phyloP scores from a whole-genome alignment of 2,113 vertebrate species.

The Tauraco erythrolophus region DNA sequence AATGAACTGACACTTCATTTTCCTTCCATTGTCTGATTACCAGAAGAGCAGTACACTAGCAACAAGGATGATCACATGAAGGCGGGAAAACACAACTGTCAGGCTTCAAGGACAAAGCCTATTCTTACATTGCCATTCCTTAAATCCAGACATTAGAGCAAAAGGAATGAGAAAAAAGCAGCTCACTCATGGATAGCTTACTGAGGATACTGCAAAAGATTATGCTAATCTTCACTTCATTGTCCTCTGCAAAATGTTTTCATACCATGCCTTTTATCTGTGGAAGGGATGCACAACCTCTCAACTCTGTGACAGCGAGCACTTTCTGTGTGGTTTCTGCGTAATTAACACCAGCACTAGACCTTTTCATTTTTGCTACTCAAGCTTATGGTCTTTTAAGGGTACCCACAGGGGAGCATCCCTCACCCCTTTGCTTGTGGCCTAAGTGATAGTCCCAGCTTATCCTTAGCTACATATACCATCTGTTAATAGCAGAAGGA shows the following conservation, averaged over 20 bases:
- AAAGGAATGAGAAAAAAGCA: slow-evolving; percentile 84
- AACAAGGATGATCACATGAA: slow-evolving; percentile 94
- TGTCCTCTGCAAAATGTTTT: slow-evolving; percentile 99
- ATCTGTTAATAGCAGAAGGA: slow-evolving; percentile 94
- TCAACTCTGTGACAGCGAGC: slow-evolving; percentile 96
- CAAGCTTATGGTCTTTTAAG: slow-evolving; percentile 99
- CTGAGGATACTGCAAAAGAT: slow-evolving; percentile 98
- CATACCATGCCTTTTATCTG: slow-evolving; percentile 99
- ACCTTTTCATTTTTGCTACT: slow-evolving; percentile 98
- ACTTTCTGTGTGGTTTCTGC: slow-evolving; percentile 99
- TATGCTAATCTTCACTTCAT: slow-evolving; percentile 98
- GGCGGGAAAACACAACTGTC: slow-evolving; percentile 96
- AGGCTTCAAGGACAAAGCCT: slow-evolving; percentile 89
- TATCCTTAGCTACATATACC: slow-evolving; percentile 88
- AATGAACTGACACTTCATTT: slow-evolving; percentile 87
- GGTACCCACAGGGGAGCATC: slow-evolving; percentile 94
- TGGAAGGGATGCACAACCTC: slow-evolving; percentile 99
- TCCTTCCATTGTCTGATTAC: slow-evolving; percentile 87
- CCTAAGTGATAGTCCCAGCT: slow-evolving; percentile 87
- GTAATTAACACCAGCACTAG: slow-evolving; percentile 99
- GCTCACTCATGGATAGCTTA: slow-evolving; percentile 96
- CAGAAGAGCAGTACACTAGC: slow-evolving; percentile 84
- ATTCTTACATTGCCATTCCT: slow-evolving; percentile 89
- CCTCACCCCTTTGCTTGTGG: slow-evolving; percentile 88
- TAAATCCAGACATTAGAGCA: slow-evolving; percentile 89